Evolutionary conservation across 92 coral and sea anemone species (phyloP), one percentile per base, ranked within the genome.

Genomic region (Metridium senile): DNA sequence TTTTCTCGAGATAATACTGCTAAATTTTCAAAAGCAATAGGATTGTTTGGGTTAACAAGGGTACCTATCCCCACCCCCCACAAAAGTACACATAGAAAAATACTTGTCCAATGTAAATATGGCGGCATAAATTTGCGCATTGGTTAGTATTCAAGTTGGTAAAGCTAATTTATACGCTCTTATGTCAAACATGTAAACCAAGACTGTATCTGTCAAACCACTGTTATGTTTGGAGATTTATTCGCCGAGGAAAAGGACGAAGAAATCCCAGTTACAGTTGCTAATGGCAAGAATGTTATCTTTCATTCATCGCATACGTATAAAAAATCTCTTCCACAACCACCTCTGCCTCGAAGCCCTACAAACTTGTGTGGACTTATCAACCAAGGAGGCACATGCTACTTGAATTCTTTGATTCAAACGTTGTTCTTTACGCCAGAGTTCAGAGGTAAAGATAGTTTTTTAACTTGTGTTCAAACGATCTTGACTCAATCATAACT

Each of bases 311-410:
- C 70, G 43, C 45, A 25, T 20, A 54, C 17, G 71, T 45, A 56
- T 1, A 46, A 43, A 8, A 62, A 75, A 63, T 34, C 63, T 26
- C 52, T 68, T 53, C 72, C 65, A 67, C 83, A 88, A 1, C 85
- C 90, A 16, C 67, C 54, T 25, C 79, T 78, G 0, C 81, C 90
- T 10, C 90, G 97, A 43, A 54, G 59, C 25, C 35, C 77, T 19
- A 91, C 97, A 32, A 58, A 85, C 23, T 74, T 91, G 25, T 91
- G 97, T 72, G 97, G 97, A 63, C 79, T 91, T 49, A 82, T 74
- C 33, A 91, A 91, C 29, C 97, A 91, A 65, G 97, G 97, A 78
- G 97, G 90, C 28, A 91, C 97, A 13, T 91, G 97, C 28, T 91
- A 91, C 71, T 68, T 91, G 71, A 91, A 91, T 73, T 91, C 97